phyloP scores from a whole-genome alignment of 2,797 vertebrate genomes.

The Erpetoichthys calabaricus region DNA sequence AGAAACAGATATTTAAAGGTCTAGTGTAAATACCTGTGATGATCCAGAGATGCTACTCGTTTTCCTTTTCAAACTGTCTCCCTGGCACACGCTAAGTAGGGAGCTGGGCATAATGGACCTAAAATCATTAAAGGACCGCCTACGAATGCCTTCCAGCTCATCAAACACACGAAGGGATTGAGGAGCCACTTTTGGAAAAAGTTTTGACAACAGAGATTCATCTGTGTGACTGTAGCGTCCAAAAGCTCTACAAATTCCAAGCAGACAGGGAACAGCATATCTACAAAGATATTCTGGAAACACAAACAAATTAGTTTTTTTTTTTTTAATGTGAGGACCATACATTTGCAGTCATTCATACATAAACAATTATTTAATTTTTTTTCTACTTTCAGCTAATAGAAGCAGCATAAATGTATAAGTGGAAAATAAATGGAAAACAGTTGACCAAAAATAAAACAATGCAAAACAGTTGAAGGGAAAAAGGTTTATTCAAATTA shows the following conservation, averaged over 20 bases:
- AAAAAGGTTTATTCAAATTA: too few species aligned
- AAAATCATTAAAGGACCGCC: conserved; percentile 92
- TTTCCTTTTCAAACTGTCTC: conserved; percentile 70
- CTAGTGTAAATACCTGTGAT: conserved; percentile 52
- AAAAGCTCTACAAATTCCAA: conserved; percentile 84
- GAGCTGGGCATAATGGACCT: conserved; percentile 90
- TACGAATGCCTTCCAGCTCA: conserved; percentile 57
- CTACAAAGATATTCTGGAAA: conserved; percentile 76
- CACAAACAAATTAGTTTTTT: not conserved
- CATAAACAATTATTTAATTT: not conserved
- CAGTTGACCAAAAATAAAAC: too few species aligned
- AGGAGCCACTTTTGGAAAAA: conserved; percentile 66
- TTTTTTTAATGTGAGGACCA: too few species aligned
- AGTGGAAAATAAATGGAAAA: too few species aligned
- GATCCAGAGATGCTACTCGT: conserved; percentile 65
- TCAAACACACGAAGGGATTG: conserved; percentile 47
- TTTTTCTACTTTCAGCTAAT: too few species aligned
- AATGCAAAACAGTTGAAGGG: too few species aligned
- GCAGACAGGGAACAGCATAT: conserved; percentile 74
- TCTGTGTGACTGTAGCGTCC: conserved; percentile 87
- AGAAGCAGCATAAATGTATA: too few species aligned
- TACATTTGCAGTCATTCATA: not conserved
- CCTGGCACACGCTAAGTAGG: conserved; percentile 71
- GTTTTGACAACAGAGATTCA: conserved; percentile 81
- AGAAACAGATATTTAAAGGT: not conserved